A percentile compares a stretch with the other conserved stretches of the same genome.
Evolutionary conservation across 2,797 vertebrate species (phyloP).

Genomic region (Ispidina lecontei): DNA sequence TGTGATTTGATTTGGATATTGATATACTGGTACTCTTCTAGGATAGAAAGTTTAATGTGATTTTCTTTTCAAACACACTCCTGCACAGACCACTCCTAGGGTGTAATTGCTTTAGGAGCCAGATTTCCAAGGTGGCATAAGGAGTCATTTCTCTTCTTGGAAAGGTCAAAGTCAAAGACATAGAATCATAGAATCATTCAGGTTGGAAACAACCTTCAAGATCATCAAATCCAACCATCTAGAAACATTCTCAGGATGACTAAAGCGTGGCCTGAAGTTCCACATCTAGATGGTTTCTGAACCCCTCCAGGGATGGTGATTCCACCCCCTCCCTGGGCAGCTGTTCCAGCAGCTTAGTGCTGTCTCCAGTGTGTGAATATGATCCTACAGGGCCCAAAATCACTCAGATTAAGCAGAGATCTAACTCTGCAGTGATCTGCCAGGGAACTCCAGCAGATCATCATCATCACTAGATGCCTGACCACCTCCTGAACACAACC

Average conservation of each 20-base stretch:
- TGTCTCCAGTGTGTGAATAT: background rate
- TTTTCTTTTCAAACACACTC: conserved; percentile 49
- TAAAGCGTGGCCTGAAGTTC: too few relatives aligned
- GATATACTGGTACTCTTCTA: conserved; percentile 28
- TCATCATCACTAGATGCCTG: background rate
- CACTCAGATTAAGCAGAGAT: background rate
- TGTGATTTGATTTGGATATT: conserved; percentile 62
- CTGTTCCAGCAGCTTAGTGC: background rate
- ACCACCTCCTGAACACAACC: background rate
- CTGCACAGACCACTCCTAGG: background rate
- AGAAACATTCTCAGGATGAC: too few relatives aligned
- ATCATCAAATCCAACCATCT: too few relatives aligned
- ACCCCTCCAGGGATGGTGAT: too few relatives aligned
- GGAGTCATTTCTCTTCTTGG: background rate
- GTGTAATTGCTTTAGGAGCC: conserved; percentile 31
- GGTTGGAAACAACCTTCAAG: too few relatives aligned
- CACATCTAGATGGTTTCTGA: too few relatives aligned
- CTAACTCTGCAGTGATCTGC: background rate
- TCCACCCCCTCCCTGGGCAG: too few relatives aligned
- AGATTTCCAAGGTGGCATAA: conserved; percentile 4
- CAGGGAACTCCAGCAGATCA: background rate
- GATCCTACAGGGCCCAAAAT: background rate
- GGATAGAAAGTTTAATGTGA: conserved; percentile 38
- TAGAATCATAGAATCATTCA: too few relatives aligned
- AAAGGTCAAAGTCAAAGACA: background rate